Evolutionary conservation across 1,140 invertebrate genomes (phyloP).

Genomic region (Conus betulinus): DNA sequence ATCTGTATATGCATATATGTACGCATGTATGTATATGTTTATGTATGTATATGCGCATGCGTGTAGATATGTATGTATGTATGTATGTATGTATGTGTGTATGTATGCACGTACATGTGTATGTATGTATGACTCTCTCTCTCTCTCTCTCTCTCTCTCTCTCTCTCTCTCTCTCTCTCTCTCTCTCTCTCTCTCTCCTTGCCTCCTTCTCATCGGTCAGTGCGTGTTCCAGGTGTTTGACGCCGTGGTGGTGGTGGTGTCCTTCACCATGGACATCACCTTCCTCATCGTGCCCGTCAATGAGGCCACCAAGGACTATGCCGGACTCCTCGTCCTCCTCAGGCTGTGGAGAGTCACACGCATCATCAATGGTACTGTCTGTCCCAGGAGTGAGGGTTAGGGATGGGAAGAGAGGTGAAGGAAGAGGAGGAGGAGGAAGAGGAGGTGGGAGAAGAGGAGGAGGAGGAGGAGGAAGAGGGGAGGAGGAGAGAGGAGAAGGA

Average conservation of each 20-base stretch:
- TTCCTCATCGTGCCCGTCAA: constrained; percentile 59
- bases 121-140: too few species aligned
- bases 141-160: neutral
- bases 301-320: constrained; percentile 52
- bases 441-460: too few species aligned
- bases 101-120: too few species aligned
- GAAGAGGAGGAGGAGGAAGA: constrained; percentile 9
- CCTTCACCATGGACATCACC: constrained; percentile 69
- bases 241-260: constrained; percentile 70
- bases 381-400: neutral
- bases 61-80: too few species aligned
- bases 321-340: constrained; percentile 68
- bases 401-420: neutral
- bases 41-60: too few species aligned
- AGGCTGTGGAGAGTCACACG: constrained; percentile 70
- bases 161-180: neutral
- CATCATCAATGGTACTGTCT: constrained; percentile 69
- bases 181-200: neutral
- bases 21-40: too few species aligned
- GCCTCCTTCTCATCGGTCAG: neutral
- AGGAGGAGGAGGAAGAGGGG: too few species aligned
- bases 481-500: too few species aligned
- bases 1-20: too few species aligned
- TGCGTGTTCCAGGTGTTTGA: constrained; percentile 65
- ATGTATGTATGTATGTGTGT: too few species aligned